A percentile compares a stretch with the other conserved stretches of the same genome.
These are phyloP conservation scores for Acropora tenuis DNA, from an alignment of 64 coral and sea anemone genomes.

Conservation along the genomic window DNA sequence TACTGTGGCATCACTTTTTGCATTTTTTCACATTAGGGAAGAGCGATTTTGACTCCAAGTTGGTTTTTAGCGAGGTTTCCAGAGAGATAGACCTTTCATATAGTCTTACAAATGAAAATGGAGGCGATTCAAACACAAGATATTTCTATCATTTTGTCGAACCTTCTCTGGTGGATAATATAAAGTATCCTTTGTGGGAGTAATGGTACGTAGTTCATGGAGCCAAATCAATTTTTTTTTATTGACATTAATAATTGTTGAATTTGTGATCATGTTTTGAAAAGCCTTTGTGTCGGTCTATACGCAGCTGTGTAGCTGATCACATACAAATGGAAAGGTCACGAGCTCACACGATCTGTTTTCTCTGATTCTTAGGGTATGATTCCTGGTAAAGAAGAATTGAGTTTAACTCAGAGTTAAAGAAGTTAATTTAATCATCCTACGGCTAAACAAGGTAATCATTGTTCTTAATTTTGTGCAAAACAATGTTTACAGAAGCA, in stretches of 20 bases:
- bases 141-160: slow-evolving; percentile 79
- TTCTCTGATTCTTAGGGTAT: slow-evolving; percentile 50
- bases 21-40: slow-evolving; percentile 50
- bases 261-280: background rate
- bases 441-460: slow-evolving; percentile 62
- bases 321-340: background rate
- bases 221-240: background rate
- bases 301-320: background rate
- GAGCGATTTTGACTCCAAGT: slow-evolving; percentile 72
- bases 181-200: slow-evolving; percentile 80
- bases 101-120: slow-evolving; percentile 82
- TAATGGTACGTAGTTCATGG: slow-evolving; percentile 54
- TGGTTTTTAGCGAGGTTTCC: slow-evolving; percentile 79
- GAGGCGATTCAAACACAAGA: slow-evolving; percentile 64
- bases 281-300: slow-evolving; percentile 30
- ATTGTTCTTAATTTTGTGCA: background rate
- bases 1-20: slow-evolving; percentile 71
- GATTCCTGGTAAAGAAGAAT: slow-evolving; percentile 74
- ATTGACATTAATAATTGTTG: background rate
- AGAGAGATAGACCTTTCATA: slow-evolving; percentile 93
- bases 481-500: background rate
- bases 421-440: slow-evolving; percentile 58
- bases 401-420: slow-evolving; percentile 36
- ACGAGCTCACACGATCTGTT: background rate
- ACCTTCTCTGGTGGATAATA: slow-evolving; percentile 77